Percentiles rank a stretch among this genome's conserved stretches.
These are phyloP conservation scores for Mus minutoides DNA, from an alignment of 2,797 vertebrate species.

Conservation along the genomic window DNA sequence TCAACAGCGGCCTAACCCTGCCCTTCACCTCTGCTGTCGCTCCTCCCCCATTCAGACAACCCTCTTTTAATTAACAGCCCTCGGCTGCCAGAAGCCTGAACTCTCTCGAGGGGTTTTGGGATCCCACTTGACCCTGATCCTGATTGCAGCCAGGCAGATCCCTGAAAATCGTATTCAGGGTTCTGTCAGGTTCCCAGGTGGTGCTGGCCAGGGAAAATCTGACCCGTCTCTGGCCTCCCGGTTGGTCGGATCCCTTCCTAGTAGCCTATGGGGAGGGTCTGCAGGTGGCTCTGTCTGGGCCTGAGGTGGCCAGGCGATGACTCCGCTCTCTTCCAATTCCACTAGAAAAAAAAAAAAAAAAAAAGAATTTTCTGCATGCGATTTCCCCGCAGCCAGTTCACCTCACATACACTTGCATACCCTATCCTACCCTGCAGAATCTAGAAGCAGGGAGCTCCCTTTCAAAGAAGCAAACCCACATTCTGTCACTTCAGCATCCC, in stretches of 20 bases:
- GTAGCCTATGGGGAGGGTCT: not conserved
- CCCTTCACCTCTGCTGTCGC: not conserved
- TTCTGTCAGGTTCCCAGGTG: not conserved
- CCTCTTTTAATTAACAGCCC: not conserved
- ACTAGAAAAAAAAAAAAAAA: not conserved
- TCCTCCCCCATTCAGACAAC: not conserved
- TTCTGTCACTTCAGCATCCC: not conserved
- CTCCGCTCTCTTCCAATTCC: not conserved
- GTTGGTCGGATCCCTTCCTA: not conserved
- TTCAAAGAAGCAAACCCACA: not conserved
- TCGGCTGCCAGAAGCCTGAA: not conserved
- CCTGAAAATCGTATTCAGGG: not conserved
- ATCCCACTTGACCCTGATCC: not conserved
- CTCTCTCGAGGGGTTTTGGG: not conserved
- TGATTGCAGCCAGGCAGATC: not conserved
- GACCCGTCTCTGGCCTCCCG: not conserved
- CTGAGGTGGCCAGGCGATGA: not conserved
- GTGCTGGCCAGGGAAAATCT: not conserved
- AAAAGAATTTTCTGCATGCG: slow-evolving; percentile 60
- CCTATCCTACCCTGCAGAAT: not conserved
- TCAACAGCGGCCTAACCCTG: not conserved
- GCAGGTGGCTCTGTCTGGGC: not conserved
- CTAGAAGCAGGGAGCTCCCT: slow-evolving; percentile 28
- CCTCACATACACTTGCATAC: not conserved
- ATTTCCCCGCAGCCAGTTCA: not conserved